Base-by-base conservation (phyloP, 1,140 invertebrate species). In the Bombus superbus region DNA sequence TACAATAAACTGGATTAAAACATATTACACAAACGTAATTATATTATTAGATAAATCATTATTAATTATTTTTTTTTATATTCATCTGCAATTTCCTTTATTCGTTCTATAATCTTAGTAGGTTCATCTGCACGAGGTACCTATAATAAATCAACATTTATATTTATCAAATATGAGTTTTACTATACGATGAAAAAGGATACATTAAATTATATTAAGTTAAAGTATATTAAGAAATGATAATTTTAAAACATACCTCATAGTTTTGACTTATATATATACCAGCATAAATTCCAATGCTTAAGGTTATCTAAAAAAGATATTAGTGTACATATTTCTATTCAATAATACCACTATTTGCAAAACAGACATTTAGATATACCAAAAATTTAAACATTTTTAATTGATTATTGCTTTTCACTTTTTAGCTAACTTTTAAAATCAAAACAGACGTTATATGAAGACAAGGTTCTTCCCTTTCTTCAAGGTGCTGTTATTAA, bases 251-350 rank as follows among this genome's bases (percentile, higher is more conserved):
- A 81, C 93, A 94, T 96, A 98, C 97, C 95, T 98, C 96, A 95
- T 98, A 98, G 94, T 98, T 98, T 96, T 98, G 98, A 83, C 96
- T 96, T 82, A 98, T 91, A 92, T 98, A 98, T 81, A 98, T 96
- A 62, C 98, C 98, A 79, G 97, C 95, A 91, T 98, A 98, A 42
- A 98, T 94, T 53, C 98, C 98, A 89, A 97, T 92, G 42, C 97
- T 95, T 93, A 98, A 97, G 64, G 97, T 97, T 81, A 98, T 89
- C 98, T 98, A 94, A 77, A 97, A 96, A 85, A 84, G 81, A 76
- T 28, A 71, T 42, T 64, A 42, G 42, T 75, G 32, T 75, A 32
- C 42, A 81, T 9, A 44, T 44, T 35, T 68, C 1, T 47, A 28
- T 28, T 3, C 8, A 62, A 44, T 9, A 11, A n/a, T 4, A 62